phyloP scores from a whole-genome alignment of 2,797 vertebrate genomes.

The Spea hammondii region DNA sequence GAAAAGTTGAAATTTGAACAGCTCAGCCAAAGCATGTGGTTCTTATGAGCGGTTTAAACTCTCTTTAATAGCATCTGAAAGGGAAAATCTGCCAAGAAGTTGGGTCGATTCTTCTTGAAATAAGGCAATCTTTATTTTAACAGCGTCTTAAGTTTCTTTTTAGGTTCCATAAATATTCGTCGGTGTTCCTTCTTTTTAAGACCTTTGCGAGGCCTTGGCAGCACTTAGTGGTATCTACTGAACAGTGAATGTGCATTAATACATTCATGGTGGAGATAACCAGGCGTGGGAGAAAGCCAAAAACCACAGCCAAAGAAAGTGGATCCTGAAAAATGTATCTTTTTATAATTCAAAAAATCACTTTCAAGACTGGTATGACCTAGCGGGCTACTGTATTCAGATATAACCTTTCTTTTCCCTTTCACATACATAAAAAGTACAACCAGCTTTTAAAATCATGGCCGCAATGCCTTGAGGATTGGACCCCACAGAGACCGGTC shows the following conservation, averaged over 20 bases:
- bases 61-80: constrained; percentile 60
- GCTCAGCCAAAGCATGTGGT: constrained; percentile 63
- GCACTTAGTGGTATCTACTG: constrained; percentile 57
- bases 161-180: constrained; percentile 69
- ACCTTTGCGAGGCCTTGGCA: constrained; percentile 60
- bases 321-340: constrained; percentile 39
- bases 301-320: constrained; percentile 49
- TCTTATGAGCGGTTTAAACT: constrained; percentile 62
- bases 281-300: constrained; percentile 51
- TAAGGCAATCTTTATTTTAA: constrained; percentile 69
- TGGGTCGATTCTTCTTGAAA: constrained; percentile 62
- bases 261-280: constrained; percentile 38
- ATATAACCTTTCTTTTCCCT: neutral
- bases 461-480: too few species aligned
- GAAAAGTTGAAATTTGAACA: constrained; percentile 42
- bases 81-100: constrained; percentile 59
- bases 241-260: constrained; percentile 53
- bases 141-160: constrained; percentile 67
- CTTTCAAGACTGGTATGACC: constrained; percentile 49
- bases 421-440: too few species aligned
- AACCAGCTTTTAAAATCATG: too few species aligned
- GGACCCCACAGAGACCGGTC: too few species aligned
- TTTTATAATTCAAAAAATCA: constrained; percentile 15
- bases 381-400: neutral
- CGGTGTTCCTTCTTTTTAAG: constrained; percentile 61